Evolutionary conservation across 2,797 vertebrate genomes (phyloP).

Genomic region (Channallabes apus): DNA sequence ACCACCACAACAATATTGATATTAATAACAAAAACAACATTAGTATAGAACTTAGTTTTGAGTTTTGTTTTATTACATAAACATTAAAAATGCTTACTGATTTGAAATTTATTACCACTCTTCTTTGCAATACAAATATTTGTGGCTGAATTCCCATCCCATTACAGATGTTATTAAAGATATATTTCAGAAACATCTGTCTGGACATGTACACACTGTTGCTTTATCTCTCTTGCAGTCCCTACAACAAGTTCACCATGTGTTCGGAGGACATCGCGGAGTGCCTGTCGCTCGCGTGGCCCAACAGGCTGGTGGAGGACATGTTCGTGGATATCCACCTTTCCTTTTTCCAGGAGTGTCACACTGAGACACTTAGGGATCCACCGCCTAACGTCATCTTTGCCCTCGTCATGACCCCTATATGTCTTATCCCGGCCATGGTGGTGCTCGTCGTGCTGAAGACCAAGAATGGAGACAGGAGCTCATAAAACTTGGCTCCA

Average conservation of each 20-base stretch:
- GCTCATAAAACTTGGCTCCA: constrained; percentile 57
- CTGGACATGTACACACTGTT: not conserved
- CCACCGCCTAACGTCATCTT: constrained; percentile 61
- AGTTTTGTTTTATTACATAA: not conserved
- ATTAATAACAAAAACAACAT: not conserved
- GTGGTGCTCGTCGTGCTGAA: constrained; percentile 73
- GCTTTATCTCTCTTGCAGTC: constrained; percentile 55
- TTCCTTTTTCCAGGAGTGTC: constrained; percentile 69
- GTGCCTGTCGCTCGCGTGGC: constrained; percentile 73
- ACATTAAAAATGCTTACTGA: too few relatives aligned
- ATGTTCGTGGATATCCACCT: constrained; percentile 71
- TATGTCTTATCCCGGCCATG: constrained; percentile 76
- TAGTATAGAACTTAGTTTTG: not conserved
- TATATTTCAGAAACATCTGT: not conserved
- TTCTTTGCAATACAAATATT: too few relatives aligned
- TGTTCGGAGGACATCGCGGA: constrained; percentile 73
- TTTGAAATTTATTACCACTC: too few relatives aligned
- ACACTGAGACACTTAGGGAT: constrained; percentile 60
- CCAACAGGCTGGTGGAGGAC: constrained; percentile 65
- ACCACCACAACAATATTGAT: not conserved
- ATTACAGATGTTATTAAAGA: not conserved
- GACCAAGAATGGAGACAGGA: constrained; percentile 73
- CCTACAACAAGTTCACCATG: constrained; percentile 69
- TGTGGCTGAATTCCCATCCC: not conserved
- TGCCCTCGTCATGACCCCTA: constrained; percentile 71